Evolutionary conservation across 2,888 invertebrate species (phyloP).

Genomic region (Dolichopus griseipennis): DNA sequence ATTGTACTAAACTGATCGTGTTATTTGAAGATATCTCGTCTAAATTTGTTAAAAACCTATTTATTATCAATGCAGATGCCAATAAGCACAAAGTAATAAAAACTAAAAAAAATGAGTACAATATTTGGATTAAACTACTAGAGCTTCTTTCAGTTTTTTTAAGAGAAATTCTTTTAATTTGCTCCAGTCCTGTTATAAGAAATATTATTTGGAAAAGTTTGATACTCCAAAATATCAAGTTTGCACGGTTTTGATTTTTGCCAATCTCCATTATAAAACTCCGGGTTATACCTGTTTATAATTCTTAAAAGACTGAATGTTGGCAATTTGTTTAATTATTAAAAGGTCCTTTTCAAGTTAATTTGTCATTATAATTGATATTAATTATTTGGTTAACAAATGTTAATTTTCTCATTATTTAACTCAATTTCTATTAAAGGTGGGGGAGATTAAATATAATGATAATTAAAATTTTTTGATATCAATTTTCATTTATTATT

Average conservation of each 20-base stretch:
- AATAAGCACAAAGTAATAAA: neutral
- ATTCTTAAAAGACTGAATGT: too few relatives aligned
- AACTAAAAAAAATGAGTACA: neutral
- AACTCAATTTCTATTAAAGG: too few relatives aligned
- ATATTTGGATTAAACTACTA: neutral
- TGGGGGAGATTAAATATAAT: too few relatives aligned
- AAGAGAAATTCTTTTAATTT: neutral
- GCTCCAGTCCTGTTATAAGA: neutral
- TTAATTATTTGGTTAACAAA: too few relatives aligned
- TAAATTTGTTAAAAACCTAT: neutral
- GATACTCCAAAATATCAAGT: neutral
- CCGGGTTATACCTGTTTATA: too few relatives aligned
- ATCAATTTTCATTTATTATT: too few relatives aligned
- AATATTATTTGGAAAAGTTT: neutral
- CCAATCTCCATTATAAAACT: too few relatives aligned
- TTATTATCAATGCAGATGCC: neutral
- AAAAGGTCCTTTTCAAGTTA: too few relatives aligned
- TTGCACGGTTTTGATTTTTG: neutral
- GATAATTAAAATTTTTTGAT: too few relatives aligned
- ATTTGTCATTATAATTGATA: too few relatives aligned
- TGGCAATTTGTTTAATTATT: too few relatives aligned
- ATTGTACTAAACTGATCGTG: neutral
- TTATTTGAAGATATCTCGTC: neutral
- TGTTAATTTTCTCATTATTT: too few relatives aligned
- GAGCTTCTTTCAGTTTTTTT: neutral